Evolutionary conservation across 1,140 invertebrate genomes (phyloP).

Genomic region (Drosophila nikananu): DNA sequence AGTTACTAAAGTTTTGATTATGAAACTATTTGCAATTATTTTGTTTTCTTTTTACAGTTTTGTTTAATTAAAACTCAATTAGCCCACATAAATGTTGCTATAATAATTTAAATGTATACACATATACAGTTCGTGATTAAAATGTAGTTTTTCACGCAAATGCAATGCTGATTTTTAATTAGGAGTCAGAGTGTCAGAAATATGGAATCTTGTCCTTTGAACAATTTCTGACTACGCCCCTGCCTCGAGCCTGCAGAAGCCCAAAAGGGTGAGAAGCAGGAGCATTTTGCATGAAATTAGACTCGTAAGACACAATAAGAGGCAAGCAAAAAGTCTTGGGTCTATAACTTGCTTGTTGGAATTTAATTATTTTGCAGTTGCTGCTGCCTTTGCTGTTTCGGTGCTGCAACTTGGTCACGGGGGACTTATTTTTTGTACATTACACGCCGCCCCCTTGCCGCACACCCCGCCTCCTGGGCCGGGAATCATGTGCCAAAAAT

Average conservation of each 20-base stretch:
- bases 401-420: slow-evolving; percentile 64
- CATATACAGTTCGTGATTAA: not conserved
- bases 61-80: not conserved
- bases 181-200: no score
- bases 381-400: slow-evolving; percentile 26
- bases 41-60: not conserved
- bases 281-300: slow-evolving; percentile 75
- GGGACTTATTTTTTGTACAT: slow-evolving; percentile 76
- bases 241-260: not conserved
- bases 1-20: not conserved
- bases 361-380: slow-evolving; percentile 82
- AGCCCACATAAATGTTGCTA: not conserved
- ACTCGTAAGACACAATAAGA: slow-evolving; percentile 54
- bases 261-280: not conserved
- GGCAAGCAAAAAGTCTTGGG: slow-evolving; percentile 59
- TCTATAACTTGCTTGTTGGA: slow-evolving; percentile 68
- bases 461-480: not conserved
- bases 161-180: not conserved
- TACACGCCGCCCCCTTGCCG: slow-evolving; percentile 41
- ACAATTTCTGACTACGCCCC: not conserved
- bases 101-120: not conserved
- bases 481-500: slow-evolving; percentile 64
- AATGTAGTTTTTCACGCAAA: not conserved
- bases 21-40: not conserved
- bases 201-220: not conserved